Base-by-base conservation (phyloP, 2,888 invertebrate species). In the Monoplex corrugatus region DNA sequence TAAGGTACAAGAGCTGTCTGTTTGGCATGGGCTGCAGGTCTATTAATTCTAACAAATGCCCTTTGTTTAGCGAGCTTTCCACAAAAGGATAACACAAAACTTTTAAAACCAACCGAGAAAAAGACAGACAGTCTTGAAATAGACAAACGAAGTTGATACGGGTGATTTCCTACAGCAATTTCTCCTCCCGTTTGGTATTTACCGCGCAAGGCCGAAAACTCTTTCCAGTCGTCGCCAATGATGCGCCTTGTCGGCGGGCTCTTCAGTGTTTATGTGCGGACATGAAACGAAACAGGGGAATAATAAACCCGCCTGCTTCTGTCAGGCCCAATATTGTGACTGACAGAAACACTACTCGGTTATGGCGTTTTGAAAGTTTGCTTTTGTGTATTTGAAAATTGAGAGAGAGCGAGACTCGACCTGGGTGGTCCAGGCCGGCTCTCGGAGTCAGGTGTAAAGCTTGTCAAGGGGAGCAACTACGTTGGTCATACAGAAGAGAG, bases 351-450 rank as follows among this genome's bases (percentile, higher is more conserved):
- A 84, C 50, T 84, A 38, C 50, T 57, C 84, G 50, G 84, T 84
- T 84, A 84, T 84, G 50, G 84, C 84, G 50, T 84, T 84, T 84
- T 84, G 84, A 84, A 84, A 84, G 84, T 84, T 84, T 50, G 50
- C 84, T 84, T 50, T 84, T 57, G 84, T 84, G 50, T 84, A 84
- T 84, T 84, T 84, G 84, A 84, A 84, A 84, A 84, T 57, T 84
- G 84, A 57, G 35, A 57, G 84, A 50, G 82, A 44, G 82, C 1
- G 72, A 35, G 72, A 45, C 28, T 35, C 38, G n/a, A 57, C 40
- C 83, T 63, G 63, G 63, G 63, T 82, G 63, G 82, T n/a, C 80
- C 43, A 88, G 45, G 68, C 38, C 28, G 68, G 68, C 28, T 23
- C 50, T 35, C 16, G 38, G 63, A 32, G 35, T 16, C 35, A 75